phyloP scores from a whole-genome alignment of 2,888 invertebrate genomes.

The Diadegma fenestrale region DNA sequence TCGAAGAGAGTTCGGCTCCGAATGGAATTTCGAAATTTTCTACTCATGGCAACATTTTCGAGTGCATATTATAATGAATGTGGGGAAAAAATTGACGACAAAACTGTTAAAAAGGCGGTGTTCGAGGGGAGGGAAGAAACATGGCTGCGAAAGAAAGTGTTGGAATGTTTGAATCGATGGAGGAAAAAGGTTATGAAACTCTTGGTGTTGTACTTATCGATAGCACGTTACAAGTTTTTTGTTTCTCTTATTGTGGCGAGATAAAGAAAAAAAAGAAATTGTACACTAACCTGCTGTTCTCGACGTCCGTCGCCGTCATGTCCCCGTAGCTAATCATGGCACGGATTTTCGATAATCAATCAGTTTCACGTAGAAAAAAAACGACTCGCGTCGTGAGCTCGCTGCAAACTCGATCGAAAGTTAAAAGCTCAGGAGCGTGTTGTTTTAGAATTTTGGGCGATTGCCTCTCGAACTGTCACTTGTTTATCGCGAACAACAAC shows the following conservation, averaged over 20 bases:
- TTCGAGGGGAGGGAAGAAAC: neutral
- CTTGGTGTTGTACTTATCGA: neutral
- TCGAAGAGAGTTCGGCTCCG: slow-evolving; percentile 33
- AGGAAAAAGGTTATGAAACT: slow-evolving; percentile 27
- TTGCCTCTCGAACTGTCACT: slow-evolving; percentile 33
- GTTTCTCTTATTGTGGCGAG: neutral
- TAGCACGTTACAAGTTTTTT: neutral
- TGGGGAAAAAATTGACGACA: neutral
- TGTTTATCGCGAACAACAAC: slow-evolving; percentile 11
- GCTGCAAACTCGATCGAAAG: neutral
- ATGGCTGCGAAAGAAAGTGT: slow-evolving; percentile 11
- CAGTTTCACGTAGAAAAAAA: slow-evolving; percentile 38
- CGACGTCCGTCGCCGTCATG: slow-evolving; percentile 67
- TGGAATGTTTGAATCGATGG: slow-evolving; percentile 7
- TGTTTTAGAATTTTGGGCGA: neutral
- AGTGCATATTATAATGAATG: neutral
- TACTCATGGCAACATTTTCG: neutral
- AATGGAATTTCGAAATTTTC: slow-evolving; percentile 7
- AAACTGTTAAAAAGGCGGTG: neutral
- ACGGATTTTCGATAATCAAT: slow-evolving; percentile 60
- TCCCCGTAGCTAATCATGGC: slow-evolving; percentile 71
- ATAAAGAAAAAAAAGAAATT: slow-evolving; percentile 26
- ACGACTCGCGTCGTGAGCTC: slow-evolving; percentile 14
- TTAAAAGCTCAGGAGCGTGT: neutral
- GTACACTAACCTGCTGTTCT: slow-evolving; percentile 70